Evolutionary conservation across 2,113 vertebrate genomes (phyloP), one percentile per base, ranked within the genome.

Genomic region (Vombatus ursinus): DNA sequence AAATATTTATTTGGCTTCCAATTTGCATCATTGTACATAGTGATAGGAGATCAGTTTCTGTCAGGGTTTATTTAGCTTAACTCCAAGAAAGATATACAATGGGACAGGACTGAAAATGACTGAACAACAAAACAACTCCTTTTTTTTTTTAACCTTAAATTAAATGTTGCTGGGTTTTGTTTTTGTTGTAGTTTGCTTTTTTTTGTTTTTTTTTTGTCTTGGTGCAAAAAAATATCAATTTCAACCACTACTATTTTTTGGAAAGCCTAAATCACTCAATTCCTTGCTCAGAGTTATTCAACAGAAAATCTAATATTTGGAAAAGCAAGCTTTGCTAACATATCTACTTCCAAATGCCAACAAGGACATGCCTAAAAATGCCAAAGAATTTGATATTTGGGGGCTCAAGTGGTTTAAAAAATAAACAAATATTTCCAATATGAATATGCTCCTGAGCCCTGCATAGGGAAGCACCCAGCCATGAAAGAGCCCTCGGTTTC

Each of bases 301-400:
- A 94, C 47, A 96, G 95, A 97, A 95, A 95, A 95, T 95, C 93
- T 94, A 96, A 97, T 95, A 94, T 97, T 96, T 96, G 90, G 95
- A 97, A 97, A 97, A 61, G 93, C 28, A 93, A 94, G 52, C 50
- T 96, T 96, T 53, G 50, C 96, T 96, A 93, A 54, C 96, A 92
- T 95, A 92, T 50, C 89, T 96, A 96, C 96, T 50, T 47, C 93
- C 91, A 98, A 97, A 98, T 97, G 96, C 52, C 53, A 89, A 95
- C 95, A 97, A 93, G 92, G 94, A 44, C 50, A 96, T 0, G 24
- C 54, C 84, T 77, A 8, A 92, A 97, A 98, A 97, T 96, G 37
- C 95, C 11, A 96, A 90, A 96, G 91, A 95, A 95, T 31, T 94
- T 19, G 96, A 8, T n/a, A 90, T 77, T 93, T 90, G 94, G 54